Conservation (phyloP, 1,140 invertebrate species). For the Oedothorax gibbosus region DNA sequence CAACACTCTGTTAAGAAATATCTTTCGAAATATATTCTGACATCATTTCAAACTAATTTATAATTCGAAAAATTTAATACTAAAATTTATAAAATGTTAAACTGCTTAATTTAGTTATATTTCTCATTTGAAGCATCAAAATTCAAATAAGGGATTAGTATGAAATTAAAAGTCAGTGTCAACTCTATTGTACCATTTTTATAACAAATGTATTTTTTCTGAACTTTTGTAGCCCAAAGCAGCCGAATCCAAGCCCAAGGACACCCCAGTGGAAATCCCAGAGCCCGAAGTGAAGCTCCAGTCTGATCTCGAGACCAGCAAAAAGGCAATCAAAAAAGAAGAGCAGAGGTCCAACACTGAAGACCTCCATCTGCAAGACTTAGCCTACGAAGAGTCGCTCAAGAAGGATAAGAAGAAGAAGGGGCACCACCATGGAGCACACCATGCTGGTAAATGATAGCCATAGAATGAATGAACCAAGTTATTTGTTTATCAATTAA, state of each 20-base stretch:
- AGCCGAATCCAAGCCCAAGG: conserved; percentile 22
- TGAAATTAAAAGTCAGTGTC: no score
- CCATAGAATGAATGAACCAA: background rate
- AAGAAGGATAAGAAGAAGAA: conserved; percentile 54
- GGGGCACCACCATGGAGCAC: background rate
- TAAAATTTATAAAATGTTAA: no score
- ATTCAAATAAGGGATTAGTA: no score
- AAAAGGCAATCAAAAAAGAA: conserved; percentile 14
- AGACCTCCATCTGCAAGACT: conserved; percentile 47
- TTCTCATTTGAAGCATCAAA: no score
- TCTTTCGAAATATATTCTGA: no score
- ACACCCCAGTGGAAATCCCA: conserved; percentile 19
- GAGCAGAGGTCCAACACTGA: conserved; percentile 15
- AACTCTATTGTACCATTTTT: no score
- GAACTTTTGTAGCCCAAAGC: background rate
- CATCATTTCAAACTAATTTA: no score
- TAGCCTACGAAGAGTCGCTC: conserved; percentile 36
- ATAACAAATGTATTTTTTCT: background rate
- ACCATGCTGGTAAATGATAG: conserved; percentile 16
- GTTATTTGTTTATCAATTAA: no score
- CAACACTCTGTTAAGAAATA: no score
- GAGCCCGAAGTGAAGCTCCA: conserved; percentile 27
- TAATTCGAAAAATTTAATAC: no score
- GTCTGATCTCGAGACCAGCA: conserved; percentile 33
- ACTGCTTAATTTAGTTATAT: no score